Conservation (phyloP, 2,113 vertebrate genomes). For the Phyllostomus discolor region DNA sequence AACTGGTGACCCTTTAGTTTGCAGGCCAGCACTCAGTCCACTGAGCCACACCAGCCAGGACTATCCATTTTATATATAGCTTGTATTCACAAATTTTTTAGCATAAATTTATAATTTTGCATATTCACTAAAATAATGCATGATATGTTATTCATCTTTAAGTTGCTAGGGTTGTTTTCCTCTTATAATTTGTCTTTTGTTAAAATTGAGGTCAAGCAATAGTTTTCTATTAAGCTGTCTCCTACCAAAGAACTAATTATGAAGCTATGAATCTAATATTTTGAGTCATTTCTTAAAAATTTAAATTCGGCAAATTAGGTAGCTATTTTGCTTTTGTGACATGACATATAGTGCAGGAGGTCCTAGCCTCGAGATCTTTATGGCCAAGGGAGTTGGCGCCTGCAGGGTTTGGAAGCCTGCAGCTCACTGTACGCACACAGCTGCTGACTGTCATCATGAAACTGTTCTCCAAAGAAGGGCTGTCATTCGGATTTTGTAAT, state of each 20-base stretch:
- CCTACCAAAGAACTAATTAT: neutral
- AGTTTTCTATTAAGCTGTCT: neutral
- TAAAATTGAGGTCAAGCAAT: neutral
- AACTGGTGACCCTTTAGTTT: too few species aligned
- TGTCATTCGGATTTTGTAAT: neutral
- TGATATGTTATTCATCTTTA: neutral
- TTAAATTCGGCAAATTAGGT: neutral
- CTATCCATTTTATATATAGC: neutral
- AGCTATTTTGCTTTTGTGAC: neutral
- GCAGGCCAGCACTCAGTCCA: too few species aligned
- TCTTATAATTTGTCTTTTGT: neutral
- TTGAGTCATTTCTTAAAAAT: neutral
- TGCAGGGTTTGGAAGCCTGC: neutral
- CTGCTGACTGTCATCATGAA: neutral
- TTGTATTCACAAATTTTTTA: neutral
- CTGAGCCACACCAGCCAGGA: too few species aligned
- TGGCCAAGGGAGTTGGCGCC: neutral
- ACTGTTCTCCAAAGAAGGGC: neutral
- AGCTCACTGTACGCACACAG: neutral
- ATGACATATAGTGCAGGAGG: rapidly evolving
- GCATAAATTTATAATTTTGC: neutral
- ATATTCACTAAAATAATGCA: neutral
- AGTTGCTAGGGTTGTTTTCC: neutral
- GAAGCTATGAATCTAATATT: neutral
- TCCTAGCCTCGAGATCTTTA: neutral